Evolutionary conservation across 53 echinoderm and acorn worm genomes (phyloP), one percentile per base, ranked within the genome.

Genomic region (Apostichopus leukothele): DNA sequence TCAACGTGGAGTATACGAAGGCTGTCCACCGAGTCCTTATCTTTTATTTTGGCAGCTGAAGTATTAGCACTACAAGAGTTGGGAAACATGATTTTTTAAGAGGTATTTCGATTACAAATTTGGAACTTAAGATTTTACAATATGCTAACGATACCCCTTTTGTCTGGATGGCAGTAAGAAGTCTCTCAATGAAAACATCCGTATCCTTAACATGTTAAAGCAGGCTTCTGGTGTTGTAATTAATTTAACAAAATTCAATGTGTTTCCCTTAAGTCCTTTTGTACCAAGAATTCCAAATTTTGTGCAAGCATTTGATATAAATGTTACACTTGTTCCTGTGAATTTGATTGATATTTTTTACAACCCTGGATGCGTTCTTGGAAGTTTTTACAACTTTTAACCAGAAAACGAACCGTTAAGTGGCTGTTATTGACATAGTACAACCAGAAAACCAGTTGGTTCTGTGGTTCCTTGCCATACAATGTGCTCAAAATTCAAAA

Each of bases 1-100:
- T 39, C 39, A 3, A 39, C 39, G 3, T 39, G 39, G 39, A 39
- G 39, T 39, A 3, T 39, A 39, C 39, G 39, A 76, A 16, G 77
- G 50, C 5, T 76, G 77, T 16, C 77, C 77, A 51, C 50, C 39
- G 12, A 76, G 77, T 52, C 77, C 77, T 4, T 90, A 85, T 90
- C 27, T 25, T 85, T 79, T 68, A 60, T 89, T 60, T 67, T 89
- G 50, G 89, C 66, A 19, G 68, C 67, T 86, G 77, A 76, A 76
- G 8, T 6, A 25, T 5, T 76, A 52, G 77, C 77, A 4, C 25
- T 76, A 76, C 9, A 76, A 76, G 77, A 26, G 1, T 14, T 76
- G 12, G 6, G 26, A 8, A 76, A 76, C 20, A 52, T n/a, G 16
- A 6, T 1, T 10, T 26, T 76, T 76, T 39, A 39, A 76, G 16